Base-by-base conservation (phyloP, 2,113 vertebrate species). In the Kryptolebias marmoratus region DNA sequence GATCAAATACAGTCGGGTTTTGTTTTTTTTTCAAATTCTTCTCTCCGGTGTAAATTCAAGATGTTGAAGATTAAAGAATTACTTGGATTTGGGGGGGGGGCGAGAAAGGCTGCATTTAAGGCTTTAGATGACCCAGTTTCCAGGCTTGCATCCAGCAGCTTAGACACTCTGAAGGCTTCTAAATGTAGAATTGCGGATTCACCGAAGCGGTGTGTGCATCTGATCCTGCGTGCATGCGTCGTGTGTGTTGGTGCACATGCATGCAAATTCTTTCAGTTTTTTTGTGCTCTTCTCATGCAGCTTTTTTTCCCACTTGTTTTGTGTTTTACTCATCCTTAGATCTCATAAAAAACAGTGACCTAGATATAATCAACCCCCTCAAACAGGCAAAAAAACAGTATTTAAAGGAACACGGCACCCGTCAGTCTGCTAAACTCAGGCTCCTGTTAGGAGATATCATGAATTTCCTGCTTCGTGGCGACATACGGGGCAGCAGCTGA, bases 121-220 rank as follows among this genome's bases (percentile, higher is more conserved):
- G 62, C 82, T 87, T 86, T 48, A 77, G 79, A 78, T 89, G 89
- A 91, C 90, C 88, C 75, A 92, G 83, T 92, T 92, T 92, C 68
- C 80, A 81, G 80, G 70, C 80, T 81, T 79, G 86, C 68, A 83
- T 82, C 80, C 63, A 79, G 68, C 85, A 77, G 79, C 82, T 87
- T 83, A 84, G 77, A 68, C 75, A 66, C 80, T 88, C 72, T 62
- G 61, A 76, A 86, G 73, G 83, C 72, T 76, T 87, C 56, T 75
- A 70, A 81, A 81, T 87, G 49, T 76, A 52, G 71, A 73, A 58
- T 82, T 69, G 71, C 82, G 52, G 52, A 85, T 88, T 83, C 60
- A 80, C 64, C 56, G 39, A 22, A 72, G 49, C 52, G 15, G 31
- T 49, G 56, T 58, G 63, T 56, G 63, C 63, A 8, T 50, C 48